Percentiles rank a stretch among this genome's conserved stretches.
phyloP scores from a whole-genome alignment of 2,888 invertebrate species.

The Busseola fusca region DNA sequence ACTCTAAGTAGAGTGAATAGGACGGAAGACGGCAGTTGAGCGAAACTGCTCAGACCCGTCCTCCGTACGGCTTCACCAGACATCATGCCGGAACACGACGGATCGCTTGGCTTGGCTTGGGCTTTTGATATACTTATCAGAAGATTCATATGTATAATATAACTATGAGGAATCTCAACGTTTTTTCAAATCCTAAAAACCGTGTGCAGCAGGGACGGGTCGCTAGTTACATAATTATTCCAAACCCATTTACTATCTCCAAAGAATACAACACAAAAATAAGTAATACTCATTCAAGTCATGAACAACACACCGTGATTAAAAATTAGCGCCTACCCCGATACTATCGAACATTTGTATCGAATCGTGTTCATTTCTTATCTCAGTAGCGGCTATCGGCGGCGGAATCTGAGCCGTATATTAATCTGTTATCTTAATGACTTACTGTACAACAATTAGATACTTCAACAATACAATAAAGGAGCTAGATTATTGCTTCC shows the following conservation, averaged over 20 bases:
- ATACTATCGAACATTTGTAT: conserved; percentile 63
- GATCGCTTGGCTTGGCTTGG: too few species aligned
- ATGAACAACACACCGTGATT: conserved; percentile 16
- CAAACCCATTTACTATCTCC: background rate
- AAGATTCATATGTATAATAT: too few species aligned
- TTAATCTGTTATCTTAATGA: conserved; percentile 61
- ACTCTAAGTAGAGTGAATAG: too few species aligned
- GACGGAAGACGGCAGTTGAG: too few species aligned
- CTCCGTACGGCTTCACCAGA: too few species aligned
- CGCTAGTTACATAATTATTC: background rate
- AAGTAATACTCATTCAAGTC: background rate
- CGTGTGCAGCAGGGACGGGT: background rate
- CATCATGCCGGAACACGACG: too few species aligned
- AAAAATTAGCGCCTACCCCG: conserved; percentile 63
- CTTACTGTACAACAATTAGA: conserved; percentile 64
- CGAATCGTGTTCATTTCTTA: conserved; percentile 54
- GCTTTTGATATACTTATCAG: background rate
- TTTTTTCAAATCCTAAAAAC: too few species aligned
- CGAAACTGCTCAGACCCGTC: too few species aligned
- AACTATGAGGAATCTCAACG: too few species aligned
- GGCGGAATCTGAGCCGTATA: conserved; percentile 57
- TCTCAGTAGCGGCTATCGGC: conserved; percentile 62
- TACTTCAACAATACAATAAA: conserved; percentile 51
- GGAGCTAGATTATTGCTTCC: conserved; percentile 40
- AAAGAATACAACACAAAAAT: background rate